A percentile compares a stretch with the other conserved stretches of the same genome.
Evolutionary conservation across 2,888 invertebrate genomes (phyloP).

Genomic region (Stenodema calcarata): DNA sequence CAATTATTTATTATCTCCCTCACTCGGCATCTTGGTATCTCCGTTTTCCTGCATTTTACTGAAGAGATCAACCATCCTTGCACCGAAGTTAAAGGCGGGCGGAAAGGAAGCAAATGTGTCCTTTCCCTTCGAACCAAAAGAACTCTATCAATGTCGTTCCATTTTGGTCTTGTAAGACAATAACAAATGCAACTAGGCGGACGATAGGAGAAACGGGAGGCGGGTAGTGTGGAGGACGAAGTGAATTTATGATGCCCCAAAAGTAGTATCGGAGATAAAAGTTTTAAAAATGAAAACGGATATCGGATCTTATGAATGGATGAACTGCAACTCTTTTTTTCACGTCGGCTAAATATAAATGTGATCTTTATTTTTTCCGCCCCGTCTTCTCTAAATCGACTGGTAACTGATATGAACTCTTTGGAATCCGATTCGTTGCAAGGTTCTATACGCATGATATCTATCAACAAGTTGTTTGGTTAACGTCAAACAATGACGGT

Average conservation of each 20-base stretch:
- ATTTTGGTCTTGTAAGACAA: background rate
- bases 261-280: background rate
- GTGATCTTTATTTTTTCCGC: background rate
- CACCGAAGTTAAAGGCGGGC: background rate
- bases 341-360: background rate
- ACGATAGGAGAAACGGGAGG: background rate
- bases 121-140: background rate
- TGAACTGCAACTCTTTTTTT: background rate
- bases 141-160: background rate
- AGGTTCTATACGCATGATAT: too few relatives aligned
- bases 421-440: background rate
- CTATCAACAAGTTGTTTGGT: too few relatives aligned
- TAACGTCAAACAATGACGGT: too few relatives aligned
- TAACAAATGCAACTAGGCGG: background rate
- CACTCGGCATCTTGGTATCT: too few relatives aligned
- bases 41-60: too few relatives aligned
- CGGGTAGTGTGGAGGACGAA: background rate
- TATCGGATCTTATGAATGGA: background rate
- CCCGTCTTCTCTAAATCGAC: background rate
- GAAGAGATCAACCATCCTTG: background rate
- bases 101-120: background rate
- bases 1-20: too few relatives aligned
- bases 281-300: background rate
- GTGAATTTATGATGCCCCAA: background rate
- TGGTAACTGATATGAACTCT: background rate